Conservation (phyloP, 92 coral and sea anemone genomes). For the Palythoa grandiflora region DNA sequence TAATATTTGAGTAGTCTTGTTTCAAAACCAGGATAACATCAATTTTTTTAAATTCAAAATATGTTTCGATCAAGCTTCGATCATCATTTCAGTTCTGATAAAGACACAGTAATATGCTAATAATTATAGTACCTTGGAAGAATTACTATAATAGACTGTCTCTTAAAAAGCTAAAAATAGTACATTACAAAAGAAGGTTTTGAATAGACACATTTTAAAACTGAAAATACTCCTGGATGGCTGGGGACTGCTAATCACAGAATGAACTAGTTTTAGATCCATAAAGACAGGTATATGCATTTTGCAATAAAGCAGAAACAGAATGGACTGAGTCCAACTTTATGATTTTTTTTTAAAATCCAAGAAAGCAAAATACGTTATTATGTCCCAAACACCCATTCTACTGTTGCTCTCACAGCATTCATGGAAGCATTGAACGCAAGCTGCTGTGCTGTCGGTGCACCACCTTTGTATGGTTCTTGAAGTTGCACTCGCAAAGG, state of each 20-base stretch:
- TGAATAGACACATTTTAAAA: not conserved
- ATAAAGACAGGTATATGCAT: not conserved
- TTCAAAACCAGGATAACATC: too few species aligned
- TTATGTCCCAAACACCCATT: constrained; percentile 62
- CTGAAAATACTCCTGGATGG: constrained; percentile 1
- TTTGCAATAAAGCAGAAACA: not conserved
- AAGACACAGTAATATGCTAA: too few species aligned
- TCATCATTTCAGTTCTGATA: too few species aligned
- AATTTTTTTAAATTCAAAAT: too few species aligned
- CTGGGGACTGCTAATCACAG: not conserved
- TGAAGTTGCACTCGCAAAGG: constrained; percentile 50
- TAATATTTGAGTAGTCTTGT: too few species aligned
- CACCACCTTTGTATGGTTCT: constrained; percentile 51
- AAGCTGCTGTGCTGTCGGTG: constrained; percentile 39
- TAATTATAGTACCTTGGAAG: too few species aligned
- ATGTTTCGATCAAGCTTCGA: too few species aligned
- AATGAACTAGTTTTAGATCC: not conserved
- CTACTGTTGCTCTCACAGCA: constrained; percentile 51
- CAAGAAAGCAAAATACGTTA: constrained; percentile 29
- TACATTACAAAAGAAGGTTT: too few species aligned
- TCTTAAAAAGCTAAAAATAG: too few species aligned
- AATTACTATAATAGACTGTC: too few species aligned
- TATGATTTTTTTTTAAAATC: not conserved
- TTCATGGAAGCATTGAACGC: constrained; percentile 44
- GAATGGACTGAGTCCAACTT: not conserved